phyloP scores from a whole-genome alignment of 2,888 invertebrate genomes.

The Antheraea assamensis region DNA sequence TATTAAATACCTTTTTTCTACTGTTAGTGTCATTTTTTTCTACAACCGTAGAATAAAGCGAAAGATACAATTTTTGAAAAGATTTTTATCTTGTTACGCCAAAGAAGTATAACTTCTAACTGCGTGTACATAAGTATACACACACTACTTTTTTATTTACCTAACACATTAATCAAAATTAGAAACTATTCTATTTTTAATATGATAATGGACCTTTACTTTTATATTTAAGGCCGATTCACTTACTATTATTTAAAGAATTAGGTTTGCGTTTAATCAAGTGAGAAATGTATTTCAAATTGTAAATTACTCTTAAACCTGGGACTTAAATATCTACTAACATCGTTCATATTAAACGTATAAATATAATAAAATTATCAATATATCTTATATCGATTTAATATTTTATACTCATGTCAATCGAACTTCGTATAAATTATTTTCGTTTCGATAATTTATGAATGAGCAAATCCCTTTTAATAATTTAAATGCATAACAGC shows the following conservation, averaged over 20 bases:
- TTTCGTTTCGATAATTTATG: not conserved
- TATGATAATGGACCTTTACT: constrained; percentile 8
- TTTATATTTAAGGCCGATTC: not conserved
- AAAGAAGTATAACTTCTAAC: too few species aligned
- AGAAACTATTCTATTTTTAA: not conserved
- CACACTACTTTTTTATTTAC: not conserved
- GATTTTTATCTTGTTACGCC: too few species aligned
- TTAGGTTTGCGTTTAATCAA: not conserved
- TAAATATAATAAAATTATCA: not conserved
- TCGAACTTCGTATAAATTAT: not conserved
- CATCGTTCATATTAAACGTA: too few species aligned
- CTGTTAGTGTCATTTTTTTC: too few species aligned
- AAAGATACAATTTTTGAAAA: too few species aligned
- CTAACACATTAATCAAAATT: not conserved
- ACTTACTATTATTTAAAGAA: constrained; percentile 1
- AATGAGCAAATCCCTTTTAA: constrained; percentile 8
- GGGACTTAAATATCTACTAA: not conserved
- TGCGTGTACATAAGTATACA: too few species aligned
- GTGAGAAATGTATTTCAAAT: not conserved
- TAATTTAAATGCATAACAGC: constrained; percentile 2
- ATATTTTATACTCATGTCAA: not conserved
- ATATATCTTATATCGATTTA: not conserved
- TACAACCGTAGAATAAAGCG: too few species aligned
- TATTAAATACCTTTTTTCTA: too few species aligned
- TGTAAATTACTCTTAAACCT: not conserved